These are phyloP conservation scores for Xenopus petersii DNA, from an alignment of 2,797 vertebrate genomes.

Conservation along the genomic window DNA sequence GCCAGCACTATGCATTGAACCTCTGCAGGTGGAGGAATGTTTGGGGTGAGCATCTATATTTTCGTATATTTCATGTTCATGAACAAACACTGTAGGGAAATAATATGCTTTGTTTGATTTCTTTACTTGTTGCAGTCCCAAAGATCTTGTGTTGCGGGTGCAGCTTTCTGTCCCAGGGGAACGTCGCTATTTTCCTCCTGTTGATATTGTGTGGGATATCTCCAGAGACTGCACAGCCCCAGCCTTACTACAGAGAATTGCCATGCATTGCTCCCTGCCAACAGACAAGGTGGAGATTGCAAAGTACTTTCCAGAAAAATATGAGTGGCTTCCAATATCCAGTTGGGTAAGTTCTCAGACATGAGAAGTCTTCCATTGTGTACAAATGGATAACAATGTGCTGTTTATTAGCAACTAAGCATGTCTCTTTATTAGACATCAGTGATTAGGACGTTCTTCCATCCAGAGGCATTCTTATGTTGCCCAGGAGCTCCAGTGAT, in stretches of 20 bases:
- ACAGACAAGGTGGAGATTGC: slow-evolving; percentile 84
- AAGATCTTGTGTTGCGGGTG: slow-evolving; percentile 78
- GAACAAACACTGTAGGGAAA: no score
- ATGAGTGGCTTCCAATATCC: slow-evolving; percentile 83
- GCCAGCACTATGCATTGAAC: slow-evolving; percentile 78
- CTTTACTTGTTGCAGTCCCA: slow-evolving; percentile 57
- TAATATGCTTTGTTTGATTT: background rate
- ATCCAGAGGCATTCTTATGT: no score
- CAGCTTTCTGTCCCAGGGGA: slow-evolving; percentile 80
- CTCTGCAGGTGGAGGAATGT: slow-evolving; percentile 77
- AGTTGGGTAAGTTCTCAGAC: slow-evolving; percentile 74
- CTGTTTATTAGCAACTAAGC: no score
- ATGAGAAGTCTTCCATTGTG: background rate
- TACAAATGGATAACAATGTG: background rate
- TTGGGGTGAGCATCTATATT: slow-evolving; percentile 71
- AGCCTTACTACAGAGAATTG: slow-evolving; percentile 71
- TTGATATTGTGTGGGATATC: slow-evolving; percentile 84
- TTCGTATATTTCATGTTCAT: background rate
- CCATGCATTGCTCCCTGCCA: slow-evolving; percentile 73
- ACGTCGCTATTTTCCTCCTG: slow-evolving; percentile 67
- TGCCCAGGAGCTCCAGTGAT: no score
- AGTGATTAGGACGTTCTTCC: no score
- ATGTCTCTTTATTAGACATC: no score
- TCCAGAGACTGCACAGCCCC: slow-evolving; percentile 72
- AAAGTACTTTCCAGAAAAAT: slow-evolving; percentile 84